Conservation (phyloP, 2,797 vertebrate species). For the Leuciscus waleckii region DNA sequence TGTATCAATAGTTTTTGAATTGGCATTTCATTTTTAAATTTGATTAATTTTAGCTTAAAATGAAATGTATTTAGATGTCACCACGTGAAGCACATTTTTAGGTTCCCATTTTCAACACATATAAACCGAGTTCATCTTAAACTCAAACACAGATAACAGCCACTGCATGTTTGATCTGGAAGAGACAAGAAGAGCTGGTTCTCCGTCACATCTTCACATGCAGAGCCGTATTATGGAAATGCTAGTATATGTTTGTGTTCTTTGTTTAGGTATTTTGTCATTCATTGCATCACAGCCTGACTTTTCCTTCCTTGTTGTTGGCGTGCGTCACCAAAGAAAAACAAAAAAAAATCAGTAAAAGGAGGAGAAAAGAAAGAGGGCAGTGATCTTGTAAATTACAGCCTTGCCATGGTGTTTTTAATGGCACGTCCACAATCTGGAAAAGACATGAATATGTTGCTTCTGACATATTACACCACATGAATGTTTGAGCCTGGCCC, state of each 20-base stretch:
- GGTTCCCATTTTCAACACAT: neutral
- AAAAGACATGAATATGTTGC: slow-evolving; percentile 76
- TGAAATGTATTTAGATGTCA: too few relatives aligned
- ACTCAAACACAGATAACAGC: neutral
- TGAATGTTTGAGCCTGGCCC: slow-evolving; percentile 81
- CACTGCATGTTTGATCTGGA: neutral
- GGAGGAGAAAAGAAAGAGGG: slow-evolving; percentile 29
- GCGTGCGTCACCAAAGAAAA: slow-evolving; percentile 66
- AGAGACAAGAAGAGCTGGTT: neutral
- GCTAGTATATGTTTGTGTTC: slow-evolving; percentile 75
- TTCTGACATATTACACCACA: slow-evolving; percentile 77
- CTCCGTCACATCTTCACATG: slow-evolving; percentile 57
- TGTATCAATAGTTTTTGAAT: too few relatives aligned
- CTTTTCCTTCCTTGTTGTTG: slow-evolving; percentile 82
- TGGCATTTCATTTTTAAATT: too few relatives aligned
- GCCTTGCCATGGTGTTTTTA: slow-evolving; percentile 77
- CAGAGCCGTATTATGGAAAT: slow-evolving; percentile 73
- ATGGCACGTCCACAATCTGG: slow-evolving; percentile 76
- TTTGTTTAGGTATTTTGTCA: slow-evolving; percentile 80
- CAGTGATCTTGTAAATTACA: slow-evolving; percentile 73
- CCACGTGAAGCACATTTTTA: neutral
- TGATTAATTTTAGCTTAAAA: too few relatives aligned
- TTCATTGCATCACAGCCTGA: slow-evolving; percentile 63
- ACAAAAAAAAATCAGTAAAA: slow-evolving; percentile 30
- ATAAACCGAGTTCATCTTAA: neutral